Conservation (phyloP, 2,797 vertebrate species). For the Meriones psammophilus region DNA sequence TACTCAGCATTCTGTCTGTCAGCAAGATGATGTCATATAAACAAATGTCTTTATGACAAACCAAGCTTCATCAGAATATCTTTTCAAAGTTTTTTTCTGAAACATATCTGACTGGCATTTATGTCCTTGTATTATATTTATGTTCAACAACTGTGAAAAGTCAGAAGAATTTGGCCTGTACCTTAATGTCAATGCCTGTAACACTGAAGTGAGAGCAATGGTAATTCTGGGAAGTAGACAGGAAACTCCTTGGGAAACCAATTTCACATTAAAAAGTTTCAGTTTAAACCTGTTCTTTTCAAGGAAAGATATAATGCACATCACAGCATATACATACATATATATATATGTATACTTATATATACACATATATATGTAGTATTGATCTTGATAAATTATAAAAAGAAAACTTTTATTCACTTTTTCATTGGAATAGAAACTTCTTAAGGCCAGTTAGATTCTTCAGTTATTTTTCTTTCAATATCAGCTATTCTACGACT, state of each 20-base stretch:
- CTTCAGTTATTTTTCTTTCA: slow-evolving; percentile 37
- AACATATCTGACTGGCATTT: slow-evolving; percentile 62
- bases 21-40: slow-evolving; percentile 72
- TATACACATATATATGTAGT: slow-evolving; percentile 34
- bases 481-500: slow-evolving; percentile 44
- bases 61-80: slow-evolving; percentile 26
- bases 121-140: background rate
- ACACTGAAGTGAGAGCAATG: background rate
- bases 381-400: background rate
- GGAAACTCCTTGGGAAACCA: slow-evolving; percentile 5
- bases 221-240: background rate
- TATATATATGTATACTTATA: slow-evolving; percentile 58
- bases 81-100: background rate
- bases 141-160: background rate
- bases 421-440: slow-evolving; percentile 38
- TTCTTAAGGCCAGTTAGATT: slow-evolving; percentile 48
- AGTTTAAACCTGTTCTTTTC: slow-evolving; percentile 10
- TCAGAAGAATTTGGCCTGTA: slow-evolving; percentile 35
- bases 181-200: background rate
- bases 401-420: background rate
- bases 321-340: background rate
- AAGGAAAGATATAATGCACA: slow-evolving; percentile 29
- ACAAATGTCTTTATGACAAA: slow-evolving; percentile 63
- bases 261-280: slow-evolving; percentile 44
- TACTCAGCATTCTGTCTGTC: slow-evolving; percentile 58